A percentile compares a stretch with the other conserved stretches of the same genome.
phyloP scores from a whole-genome alignment of 2,888 invertebrate species.

The Xestia c-nigrum region DNA sequence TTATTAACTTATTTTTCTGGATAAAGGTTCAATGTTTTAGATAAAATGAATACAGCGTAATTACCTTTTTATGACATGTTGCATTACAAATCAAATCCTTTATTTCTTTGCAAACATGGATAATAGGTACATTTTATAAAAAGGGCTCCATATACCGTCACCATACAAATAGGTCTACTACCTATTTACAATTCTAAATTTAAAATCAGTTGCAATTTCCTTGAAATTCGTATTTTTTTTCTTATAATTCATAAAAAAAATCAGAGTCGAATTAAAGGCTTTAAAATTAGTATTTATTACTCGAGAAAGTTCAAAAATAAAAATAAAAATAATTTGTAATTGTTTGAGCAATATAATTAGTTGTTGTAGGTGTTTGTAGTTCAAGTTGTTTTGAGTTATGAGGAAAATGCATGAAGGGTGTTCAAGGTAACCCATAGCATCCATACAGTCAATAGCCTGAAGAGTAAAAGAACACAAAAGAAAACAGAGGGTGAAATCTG shows the following conservation, averaged over 20 bases:
- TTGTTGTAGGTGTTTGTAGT: too few relatives aligned
- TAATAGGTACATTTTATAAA: too few relatives aligned
- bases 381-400: neutral
- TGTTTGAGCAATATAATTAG: neutral
- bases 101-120: too few relatives aligned
- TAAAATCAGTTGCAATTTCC: neutral
- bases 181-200: too few relatives aligned
- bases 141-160: too few relatives aligned
- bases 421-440: neutral
- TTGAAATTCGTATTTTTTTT: neutral
- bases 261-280: neutral
- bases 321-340: neutral
- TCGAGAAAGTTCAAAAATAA: neutral
- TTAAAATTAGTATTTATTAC: neutral
- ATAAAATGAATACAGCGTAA: too few relatives aligned
- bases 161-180: too few relatives aligned
- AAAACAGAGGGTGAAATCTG: neutral
- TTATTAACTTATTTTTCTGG: too few relatives aligned
- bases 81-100: too few relatives aligned
- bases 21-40: neutral
- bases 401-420: neutral
- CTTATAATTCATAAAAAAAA: neutral
- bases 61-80: neutral
- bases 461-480: neutral
- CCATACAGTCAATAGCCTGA: neutral